Conservation (phyloP, 2,797 vertebrate genomes). For the Alcedo quadribrachys region DNA sequence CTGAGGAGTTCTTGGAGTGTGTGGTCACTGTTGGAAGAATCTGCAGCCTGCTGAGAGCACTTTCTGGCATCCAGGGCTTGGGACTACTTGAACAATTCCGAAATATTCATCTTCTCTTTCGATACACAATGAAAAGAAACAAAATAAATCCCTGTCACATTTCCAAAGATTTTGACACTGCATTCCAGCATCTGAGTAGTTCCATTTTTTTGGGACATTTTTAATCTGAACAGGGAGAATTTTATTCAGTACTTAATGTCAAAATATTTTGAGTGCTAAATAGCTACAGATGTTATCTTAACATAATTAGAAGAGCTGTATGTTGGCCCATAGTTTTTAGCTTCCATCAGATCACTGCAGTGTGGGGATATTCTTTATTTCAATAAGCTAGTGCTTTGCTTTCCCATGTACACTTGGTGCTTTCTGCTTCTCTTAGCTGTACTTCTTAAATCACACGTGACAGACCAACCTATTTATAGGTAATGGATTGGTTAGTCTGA, state of each 20-base stretch:
- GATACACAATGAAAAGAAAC: neutral
- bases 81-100: neutral
- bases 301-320: neutral
- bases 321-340: neutral
- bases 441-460: neutral
- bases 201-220: neutral
- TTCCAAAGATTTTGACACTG: slow-evolving; percentile 21
- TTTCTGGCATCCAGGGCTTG: slow-evolving; percentile 2
- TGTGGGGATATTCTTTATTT: neutral
- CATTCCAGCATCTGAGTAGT: slow-evolving; percentile 18
- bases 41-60: neutral
- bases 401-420: neutral
- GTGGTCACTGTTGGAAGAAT: slow-evolving; percentile 48
- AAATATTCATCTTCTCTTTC: neutral
- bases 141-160: neutral
- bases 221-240: slow-evolving; percentile 29
- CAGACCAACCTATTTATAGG: neutral
- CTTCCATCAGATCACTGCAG: neutral
- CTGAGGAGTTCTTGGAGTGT: slow-evolving; percentile 22
- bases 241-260: slow-evolving; percentile 44
- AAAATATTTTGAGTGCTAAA: slow-evolving; percentile 45
- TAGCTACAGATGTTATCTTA: slow-evolving; percentile 62
- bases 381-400: neutral
- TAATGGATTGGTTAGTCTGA: neutral
- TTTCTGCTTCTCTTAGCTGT: neutral